Percentiles rank a stretch among this genome's conserved stretches.
These are phyloP conservation scores for Bovichtus variegatus DNA, from an alignment of 2,797 vertebrate genomes.

Conservation along the genomic window DNA sequence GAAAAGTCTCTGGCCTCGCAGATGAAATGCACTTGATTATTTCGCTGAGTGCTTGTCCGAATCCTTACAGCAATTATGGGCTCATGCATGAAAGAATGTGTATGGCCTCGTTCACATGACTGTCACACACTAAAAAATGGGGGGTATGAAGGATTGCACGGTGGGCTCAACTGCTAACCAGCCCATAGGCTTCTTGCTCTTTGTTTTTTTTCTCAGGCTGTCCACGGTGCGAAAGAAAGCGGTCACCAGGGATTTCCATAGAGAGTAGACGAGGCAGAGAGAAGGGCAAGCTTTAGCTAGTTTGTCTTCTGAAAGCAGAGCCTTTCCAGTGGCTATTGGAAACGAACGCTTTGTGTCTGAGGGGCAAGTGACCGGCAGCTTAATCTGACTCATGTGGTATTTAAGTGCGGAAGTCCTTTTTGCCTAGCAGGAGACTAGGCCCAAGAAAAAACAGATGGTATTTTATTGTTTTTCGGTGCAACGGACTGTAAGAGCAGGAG, in stretches of 20 bases:
- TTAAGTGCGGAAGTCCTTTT: conserved; percentile 76
- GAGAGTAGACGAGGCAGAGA: conserved; percentile 44
- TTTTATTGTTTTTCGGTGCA: conserved; percentile 76
- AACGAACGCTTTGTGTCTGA: conserved; percentile 40
- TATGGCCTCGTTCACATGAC: conserved; percentile 83
- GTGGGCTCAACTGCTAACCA: conserved; percentile 60
- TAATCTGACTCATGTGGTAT: conserved; percentile 83
- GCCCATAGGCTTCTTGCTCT: conserved; percentile 43
- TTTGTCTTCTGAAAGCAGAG: conserved; percentile 41
- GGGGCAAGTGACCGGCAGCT: conserved; percentile 62
- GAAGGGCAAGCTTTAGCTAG: conserved; percentile 42
- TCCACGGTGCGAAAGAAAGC: conserved; percentile 43
- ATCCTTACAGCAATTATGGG: conserved; percentile 68
- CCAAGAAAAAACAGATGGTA: conserved; percentile 72
- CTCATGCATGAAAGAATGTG: conserved; percentile 85
- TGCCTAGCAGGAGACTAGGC: conserved; percentile 59
- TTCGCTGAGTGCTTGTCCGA: conserved; percentile 58
- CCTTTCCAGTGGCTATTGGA: conserved; percentile 52
- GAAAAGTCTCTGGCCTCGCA: conserved; percentile 29
- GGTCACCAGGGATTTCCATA: conserved; percentile 50
- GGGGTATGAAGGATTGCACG: conserved; percentile 56
- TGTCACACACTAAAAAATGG: conserved; percentile 69
- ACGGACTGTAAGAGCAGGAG: conserved; percentile 58
- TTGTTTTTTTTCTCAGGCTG: conserved; percentile 47
- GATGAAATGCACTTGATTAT: conserved; percentile 66